Conservation (phyloP, 2,888 invertebrate genomes). For the Ligdia adustata region DNA sequence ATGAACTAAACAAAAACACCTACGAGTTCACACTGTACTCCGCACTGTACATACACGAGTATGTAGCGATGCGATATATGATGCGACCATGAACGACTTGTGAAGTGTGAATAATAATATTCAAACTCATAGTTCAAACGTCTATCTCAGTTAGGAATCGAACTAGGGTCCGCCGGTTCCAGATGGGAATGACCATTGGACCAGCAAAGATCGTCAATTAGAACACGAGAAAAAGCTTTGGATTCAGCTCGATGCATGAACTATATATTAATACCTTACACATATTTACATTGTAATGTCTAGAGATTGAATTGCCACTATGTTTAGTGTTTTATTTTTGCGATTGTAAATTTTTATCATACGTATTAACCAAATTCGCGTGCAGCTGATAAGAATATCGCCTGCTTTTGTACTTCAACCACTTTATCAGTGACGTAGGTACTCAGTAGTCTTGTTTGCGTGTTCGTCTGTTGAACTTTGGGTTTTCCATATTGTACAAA, state of each 20-base stretch:
- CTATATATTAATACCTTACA: too few relatives aligned
- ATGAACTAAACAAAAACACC: constrained; percentile 82
- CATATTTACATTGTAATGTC: too few relatives aligned
- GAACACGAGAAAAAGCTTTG: too few relatives aligned
- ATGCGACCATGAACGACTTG: constrained; percentile 21
- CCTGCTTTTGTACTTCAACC: constrained; percentile 31
- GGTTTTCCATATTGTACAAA: not conserved
- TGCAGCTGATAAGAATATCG: constrained; percentile 41
- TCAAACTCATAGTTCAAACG: too few relatives aligned
- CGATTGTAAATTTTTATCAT: constrained; percentile 24
- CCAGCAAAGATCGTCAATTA: too few relatives aligned
- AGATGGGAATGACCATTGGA: too few relatives aligned
- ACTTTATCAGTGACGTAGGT: constrained; percentile 43
- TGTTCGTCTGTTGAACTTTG: constrained; percentile 17
- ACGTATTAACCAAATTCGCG: constrained; percentile 35
- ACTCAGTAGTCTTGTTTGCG: constrained; percentile 11
- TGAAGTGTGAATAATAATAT: constrained; percentile 16
- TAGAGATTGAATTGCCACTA: too few relatives aligned
- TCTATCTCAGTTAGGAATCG: too few relatives aligned
- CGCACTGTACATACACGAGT: constrained; percentile 30
- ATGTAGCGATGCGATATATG: too few relatives aligned
- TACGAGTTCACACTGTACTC: constrained; percentile 57
- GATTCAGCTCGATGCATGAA: too few relatives aligned
- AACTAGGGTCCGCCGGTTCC: too few relatives aligned
- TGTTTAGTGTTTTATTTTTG: constrained; percentile 16